phyloP scores from a whole-genome alignment of 2,797 vertebrate species.

The Bovichtus variegatus region DNA sequence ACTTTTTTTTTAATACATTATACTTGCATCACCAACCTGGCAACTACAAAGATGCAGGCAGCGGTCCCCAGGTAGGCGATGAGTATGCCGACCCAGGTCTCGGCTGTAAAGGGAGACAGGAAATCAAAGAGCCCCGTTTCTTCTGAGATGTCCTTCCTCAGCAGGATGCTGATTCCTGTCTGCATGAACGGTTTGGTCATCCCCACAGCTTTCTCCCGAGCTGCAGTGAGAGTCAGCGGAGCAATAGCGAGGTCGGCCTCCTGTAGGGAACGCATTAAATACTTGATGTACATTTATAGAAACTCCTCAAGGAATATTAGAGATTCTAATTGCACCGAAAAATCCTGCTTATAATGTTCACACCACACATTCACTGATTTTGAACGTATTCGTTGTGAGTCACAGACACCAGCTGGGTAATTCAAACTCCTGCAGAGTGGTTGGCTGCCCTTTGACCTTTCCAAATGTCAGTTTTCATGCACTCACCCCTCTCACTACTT shows the following conservation, averaged over 20 bases:
- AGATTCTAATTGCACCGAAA: background rate
- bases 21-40: slow-evolving; percentile 80
- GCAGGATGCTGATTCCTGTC: slow-evolving; percentile 91
- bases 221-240: slow-evolving; percentile 89
- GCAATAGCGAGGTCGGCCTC: slow-evolving; percentile 92
- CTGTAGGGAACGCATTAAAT: slow-evolving; percentile 67
- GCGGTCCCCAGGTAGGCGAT: slow-evolving; percentile 89
- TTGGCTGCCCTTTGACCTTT: background rate
- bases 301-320: background rate
- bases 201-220: slow-evolving; percentile 87
- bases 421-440: slow-evolving; percentile 8
- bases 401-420: background rate
- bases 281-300: background rate
- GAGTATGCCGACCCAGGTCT: slow-evolving; percentile 90
- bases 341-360: background rate
- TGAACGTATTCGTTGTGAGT: background rate
- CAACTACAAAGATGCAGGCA: slow-evolving; percentile 87
- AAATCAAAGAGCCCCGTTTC: slow-evolving; percentile 87
- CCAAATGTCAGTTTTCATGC: slow-evolving; percentile 22
- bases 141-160: slow-evolving; percentile 87
- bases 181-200: slow-evolving; percentile 94
- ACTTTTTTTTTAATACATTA: background rate
- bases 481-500: slow-evolving; percentile 88
- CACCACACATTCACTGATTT: slow-evolving; percentile 1
- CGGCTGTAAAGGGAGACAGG: slow-evolving; percentile 88